Evolutionary conservation across 2,113 vertebrate species (phyloP).

Genomic region (Deroptyus accipitrinus): DNA sequence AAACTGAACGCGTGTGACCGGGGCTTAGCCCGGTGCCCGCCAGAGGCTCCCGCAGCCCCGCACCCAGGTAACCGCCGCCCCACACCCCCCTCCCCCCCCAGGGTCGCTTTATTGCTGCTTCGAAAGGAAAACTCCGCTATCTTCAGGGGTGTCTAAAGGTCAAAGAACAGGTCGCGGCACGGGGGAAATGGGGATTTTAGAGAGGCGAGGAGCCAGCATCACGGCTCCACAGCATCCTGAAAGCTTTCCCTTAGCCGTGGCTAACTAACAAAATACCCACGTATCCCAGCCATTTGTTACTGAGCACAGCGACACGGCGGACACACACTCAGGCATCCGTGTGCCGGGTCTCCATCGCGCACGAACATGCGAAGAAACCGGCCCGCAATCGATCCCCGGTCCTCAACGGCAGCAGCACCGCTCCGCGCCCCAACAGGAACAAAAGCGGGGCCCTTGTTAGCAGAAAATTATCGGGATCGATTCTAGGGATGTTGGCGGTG

Average conservation of each 20-base stretch:
- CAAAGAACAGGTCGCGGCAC: slow-evolving; percentile 14
- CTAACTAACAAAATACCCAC: not conserved
- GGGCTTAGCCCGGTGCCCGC: not conserved
- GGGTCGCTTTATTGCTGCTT: not conserved
- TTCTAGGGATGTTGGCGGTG: not conserved
- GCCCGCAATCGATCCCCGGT: not conserved
- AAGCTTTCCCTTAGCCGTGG: not conserved
- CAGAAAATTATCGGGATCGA: not conserved
- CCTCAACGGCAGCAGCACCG: not conserved
- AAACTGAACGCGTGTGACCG: not conserved
- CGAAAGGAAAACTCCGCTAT: not conserved
- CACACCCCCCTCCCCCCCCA: too few relatives aligned
- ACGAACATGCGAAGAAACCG: not conserved
- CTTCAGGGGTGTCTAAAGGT: slow-evolving; percentile 25
- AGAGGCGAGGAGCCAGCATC: not conserved
- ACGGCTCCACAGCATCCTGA: not conserved
- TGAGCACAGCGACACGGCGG: not conserved
- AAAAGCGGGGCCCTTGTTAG: not conserved
- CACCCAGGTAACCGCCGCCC: too few relatives aligned
- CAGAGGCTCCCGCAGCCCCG: not conserved
- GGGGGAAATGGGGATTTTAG: slow-evolving; percentile 11
- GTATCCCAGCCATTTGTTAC: not conserved
- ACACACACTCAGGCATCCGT: not conserved
- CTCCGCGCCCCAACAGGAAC: not conserved
- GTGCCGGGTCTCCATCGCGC: not conserved